Base-by-base conservation (phyloP, 1,140 invertebrate species). In the Rhopalosiphum maidis region DNA sequence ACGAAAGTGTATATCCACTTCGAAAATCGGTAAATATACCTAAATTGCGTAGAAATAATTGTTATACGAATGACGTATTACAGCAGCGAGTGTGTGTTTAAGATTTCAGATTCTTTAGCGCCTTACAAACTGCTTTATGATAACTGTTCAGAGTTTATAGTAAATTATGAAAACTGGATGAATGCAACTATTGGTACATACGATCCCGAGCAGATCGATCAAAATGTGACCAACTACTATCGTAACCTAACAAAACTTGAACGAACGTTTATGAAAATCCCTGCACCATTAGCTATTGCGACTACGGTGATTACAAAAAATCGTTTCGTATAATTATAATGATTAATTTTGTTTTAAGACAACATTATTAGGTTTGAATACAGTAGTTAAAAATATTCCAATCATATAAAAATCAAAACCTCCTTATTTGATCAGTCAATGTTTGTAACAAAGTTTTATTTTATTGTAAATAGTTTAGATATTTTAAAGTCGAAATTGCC, bases 41-140 rank as follows among this genome's bases (percentile, higher is more conserved):
- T 43, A n/a, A 15, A n/a, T 77, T 77, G 1, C 30, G n/a, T 15
- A 18, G 15, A 77, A 35, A 77, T 35, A 6, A 77, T 77, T 68
- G 11, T 68, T n/a, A 11, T 5, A n/a, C 30, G 11, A 86, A 86
- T 23, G 11, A 86, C 1, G 2, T 25, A 85, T 86, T 15, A 11
- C 4, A 43, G 8, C 9, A 85, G 4, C 23, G 23, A 41, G 9
- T 85, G 0, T 86, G 11, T 46, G n/a, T 46, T 83, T 9, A 83
- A 94, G 94, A 94, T 94, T 94, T 91, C 94, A 46, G 94, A 95
- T 46, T 94, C 94, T 93, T 93, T 95, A n/a, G 94, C 94, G 23
- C 98, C 99, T 0, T 99, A 97, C 95, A 97, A 98, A 94, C 97
- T 97, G 94, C 96, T 99, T 2, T 99, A 98, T 95, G 98, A 99